Conservation (phyloP, 2,888 invertebrate genomes). For the Polyommatus icarus region DNA sequence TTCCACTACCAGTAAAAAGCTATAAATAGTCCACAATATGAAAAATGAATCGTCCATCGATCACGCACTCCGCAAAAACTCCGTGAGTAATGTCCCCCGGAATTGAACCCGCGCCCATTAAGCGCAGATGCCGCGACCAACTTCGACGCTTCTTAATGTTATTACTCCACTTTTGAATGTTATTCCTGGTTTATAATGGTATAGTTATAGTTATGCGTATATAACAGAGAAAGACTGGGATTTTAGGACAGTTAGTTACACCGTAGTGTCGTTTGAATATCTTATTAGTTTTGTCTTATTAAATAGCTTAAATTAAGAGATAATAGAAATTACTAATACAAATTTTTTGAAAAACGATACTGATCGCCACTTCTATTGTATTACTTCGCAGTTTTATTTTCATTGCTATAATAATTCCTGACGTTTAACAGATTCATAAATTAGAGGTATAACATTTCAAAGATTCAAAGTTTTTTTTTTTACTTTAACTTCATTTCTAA, state of each 20-base stretch:
- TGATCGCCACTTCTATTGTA: no score
- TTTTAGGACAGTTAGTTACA: not conserved
- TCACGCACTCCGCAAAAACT: constrained; percentile 74
- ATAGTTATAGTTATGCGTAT: constrained; percentile 7
- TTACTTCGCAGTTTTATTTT: no score
- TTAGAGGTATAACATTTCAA: no score
- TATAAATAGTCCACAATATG: constrained; percentile 46
- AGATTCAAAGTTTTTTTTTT: no score
- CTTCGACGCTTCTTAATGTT: constrained; percentile 34
- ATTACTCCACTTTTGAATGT: constrained; percentile 35
- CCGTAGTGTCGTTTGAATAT: not conserved
- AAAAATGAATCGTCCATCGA: constrained; percentile 75
- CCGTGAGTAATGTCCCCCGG: constrained; percentile 74
- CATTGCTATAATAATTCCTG: no score
- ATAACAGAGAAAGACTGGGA: not conserved
- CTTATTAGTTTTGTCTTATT: no score
- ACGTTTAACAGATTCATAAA: no score
- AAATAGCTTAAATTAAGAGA: no score
- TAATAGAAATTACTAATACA: no score
- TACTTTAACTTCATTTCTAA: no score
- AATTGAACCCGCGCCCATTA: constrained; percentile 74
- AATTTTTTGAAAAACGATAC: no score
- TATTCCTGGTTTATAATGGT: constrained; percentile 35
- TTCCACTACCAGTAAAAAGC: not conserved
- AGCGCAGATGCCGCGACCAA: constrained; percentile 64